Evolutionary conservation across 2,113 vertebrate species (phyloP).

Genomic region (Sylvilagus bachmani): DNA sequence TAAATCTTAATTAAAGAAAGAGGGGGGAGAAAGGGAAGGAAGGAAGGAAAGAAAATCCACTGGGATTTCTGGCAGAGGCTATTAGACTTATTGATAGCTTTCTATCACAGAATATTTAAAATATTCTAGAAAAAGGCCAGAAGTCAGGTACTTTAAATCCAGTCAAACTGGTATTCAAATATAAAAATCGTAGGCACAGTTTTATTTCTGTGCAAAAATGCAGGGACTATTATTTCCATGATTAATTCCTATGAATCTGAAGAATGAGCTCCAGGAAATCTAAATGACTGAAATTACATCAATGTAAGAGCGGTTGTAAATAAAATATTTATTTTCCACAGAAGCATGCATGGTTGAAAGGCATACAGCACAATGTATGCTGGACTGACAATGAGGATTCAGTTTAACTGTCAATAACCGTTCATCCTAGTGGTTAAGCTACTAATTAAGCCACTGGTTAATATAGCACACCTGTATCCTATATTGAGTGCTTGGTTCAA

Average conservation of each 20-base stretch:
- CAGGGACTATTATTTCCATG: not conserved
- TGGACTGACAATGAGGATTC: not conserved
- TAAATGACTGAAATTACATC: not conserved
- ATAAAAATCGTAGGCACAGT: not conserved
- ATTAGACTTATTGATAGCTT: not conserved
- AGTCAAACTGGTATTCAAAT: not conserved
- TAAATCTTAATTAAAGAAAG: not conserved
- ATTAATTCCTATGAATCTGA: not conserved
- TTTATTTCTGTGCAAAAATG: not conserved
- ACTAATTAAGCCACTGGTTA: no score
- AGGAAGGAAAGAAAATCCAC: not conserved
- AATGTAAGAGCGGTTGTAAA: not conserved
- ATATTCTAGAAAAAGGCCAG: not conserved
- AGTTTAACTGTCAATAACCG: not conserved
- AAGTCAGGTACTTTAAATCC: not conserved
- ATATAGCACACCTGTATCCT: no score
- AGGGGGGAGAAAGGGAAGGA: not conserved
- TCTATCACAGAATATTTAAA: not conserved
- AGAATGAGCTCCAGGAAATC: not conserved
- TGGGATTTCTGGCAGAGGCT: not conserved
- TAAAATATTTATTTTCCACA: not conserved
- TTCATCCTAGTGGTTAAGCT: no score
- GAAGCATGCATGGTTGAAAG: not conserved
- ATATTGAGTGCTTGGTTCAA: no score
- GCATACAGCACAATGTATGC: not conserved